Base-by-base conservation (phyloP, 1,140 invertebrate genomes). In the Drosophila suzukii region DNA sequence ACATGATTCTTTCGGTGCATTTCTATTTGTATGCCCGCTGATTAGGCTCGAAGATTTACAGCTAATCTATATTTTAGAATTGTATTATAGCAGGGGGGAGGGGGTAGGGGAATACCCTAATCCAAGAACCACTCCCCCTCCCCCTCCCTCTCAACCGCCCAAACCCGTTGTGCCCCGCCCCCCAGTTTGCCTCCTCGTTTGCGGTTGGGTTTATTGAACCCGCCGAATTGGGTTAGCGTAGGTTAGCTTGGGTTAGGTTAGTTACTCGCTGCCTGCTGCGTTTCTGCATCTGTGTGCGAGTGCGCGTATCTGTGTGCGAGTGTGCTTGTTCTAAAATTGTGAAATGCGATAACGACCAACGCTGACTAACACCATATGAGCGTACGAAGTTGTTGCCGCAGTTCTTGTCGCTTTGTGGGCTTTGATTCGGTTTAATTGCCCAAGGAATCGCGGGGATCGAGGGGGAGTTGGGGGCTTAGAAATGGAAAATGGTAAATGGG, bases 61-160 rank as follows among this genome's bases (percentile, higher is more conserved):
- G 81, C 81, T 84, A 84, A 85, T 84, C 81, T 84, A 81, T 84
- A 81, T 81, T 85, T 84, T 62, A 83, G 57, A 66, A 83, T 66
- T 70, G 50, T 74, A 41, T 24, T 55, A 24, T n/a, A 12, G 39
- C 0, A 15, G 11, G 15, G 27, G 17, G 13, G 15, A 8, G 15
- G 27, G 17, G 13, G 15, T 2, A 0, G 8, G n/a, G 44, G 46
- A 10, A 55, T 57, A 39, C 53, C 56, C 41, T 51, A 39, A 49
- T 15, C 55, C 51, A 43, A 43, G 15, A 17, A 30, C 30, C 32
- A 34, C 10, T 6, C 7, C 27, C 7, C 39, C 39, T 10, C 24
- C 20, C 30, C 53, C 15, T 7, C 7, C n/a, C 13, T 20, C 38
- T 10, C 6, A 1, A 11, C n/a, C 36, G 36, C n/a, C n/a, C 7